Base-by-base conservation (phyloP, 2,888 invertebrate genomes). In the Drosophila mayaguana region DNA sequence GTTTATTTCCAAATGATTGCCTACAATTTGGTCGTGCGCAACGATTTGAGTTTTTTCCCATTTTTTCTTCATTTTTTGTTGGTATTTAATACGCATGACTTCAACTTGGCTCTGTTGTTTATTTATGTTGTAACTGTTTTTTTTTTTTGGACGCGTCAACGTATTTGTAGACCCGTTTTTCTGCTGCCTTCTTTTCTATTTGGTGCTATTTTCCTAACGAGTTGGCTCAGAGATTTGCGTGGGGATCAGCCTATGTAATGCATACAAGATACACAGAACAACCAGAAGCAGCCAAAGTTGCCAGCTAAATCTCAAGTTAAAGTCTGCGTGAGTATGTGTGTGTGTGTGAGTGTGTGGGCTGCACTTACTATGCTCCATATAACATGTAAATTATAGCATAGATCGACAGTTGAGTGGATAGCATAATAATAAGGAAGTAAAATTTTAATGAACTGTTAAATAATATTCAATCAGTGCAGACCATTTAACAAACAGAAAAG, bases 1-100 rank as follows among this genome's bases (percentile, higher is more conserved):
- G 60, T 82, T 54, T 71, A 61, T 84, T 84, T 88, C 81, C 88
- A 81, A 84, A 72, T 82, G 83, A 84, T 84, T 84, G 85, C 76
- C 85, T 84, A 82, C 88, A 82, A 84, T 84, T 84, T 85, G 72
- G 80, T 83, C 87, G 85, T 84, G 88, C 83, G 88, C 78, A 81
- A 80, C 81, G 88, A 82, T 84, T 84, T 82, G 62, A 67, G 73
- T 73, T 72, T 45, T 45, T 80, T 18, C 63, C 32, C 61, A 64
- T 68, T 66, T 70, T 71, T 72, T 56, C 7, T 36, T 46, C 57
- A 34, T 38, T 73, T 64, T 62, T 63, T 62, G 61, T 80, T 63
- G 57, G 73, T 72, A 80, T 88, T 84, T 87, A 87, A 87, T 84
- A 87, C 84, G 84, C 85, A 85, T 84, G 88, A 88, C 79, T 88